A percentile compares a stretch with the other conserved stretches of the same genome.
Evolutionary conservation across 2,113 vertebrate species (phyloP).

Genomic region (Gulo gulo): DNA sequence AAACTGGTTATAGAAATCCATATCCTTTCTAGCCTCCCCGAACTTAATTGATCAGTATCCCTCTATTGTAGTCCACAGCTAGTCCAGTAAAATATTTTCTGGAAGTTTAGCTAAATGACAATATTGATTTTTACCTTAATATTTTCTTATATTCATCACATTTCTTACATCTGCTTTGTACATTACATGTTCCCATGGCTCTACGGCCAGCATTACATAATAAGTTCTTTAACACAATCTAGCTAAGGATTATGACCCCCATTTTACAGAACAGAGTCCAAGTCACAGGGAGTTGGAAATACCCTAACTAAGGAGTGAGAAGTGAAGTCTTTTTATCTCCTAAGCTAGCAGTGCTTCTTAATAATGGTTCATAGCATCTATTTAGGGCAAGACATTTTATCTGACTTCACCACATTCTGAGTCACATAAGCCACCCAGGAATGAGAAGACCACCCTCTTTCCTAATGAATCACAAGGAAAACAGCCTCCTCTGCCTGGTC

Average conservation of each 20-base stretch:
- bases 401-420: background rate
- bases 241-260: background rate
- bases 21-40: background rate
- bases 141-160: background rate
- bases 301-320: background rate
- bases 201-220: too few relatives aligned
- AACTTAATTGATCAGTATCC: background rate
- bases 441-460: background rate
- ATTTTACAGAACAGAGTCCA: background rate
- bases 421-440: background rate
- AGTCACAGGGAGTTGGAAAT: background rate
- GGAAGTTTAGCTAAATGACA: background rate
- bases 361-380: background rate
- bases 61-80: background rate
- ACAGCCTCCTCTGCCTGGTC: background rate
- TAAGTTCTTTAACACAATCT: background rate
- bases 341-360: background rate
- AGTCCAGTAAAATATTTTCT: constrained; percentile 20
- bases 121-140: constrained; percentile 24
- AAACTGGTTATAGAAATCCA: background rate
- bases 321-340: background rate
- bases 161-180: background rate
- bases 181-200: background rate
- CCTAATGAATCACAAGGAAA: background rate
- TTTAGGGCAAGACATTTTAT: background rate